Base-by-base conservation (phyloP, 2,797 vertebrate genomes). In the Stomatorhinus walkeri region DNA sequence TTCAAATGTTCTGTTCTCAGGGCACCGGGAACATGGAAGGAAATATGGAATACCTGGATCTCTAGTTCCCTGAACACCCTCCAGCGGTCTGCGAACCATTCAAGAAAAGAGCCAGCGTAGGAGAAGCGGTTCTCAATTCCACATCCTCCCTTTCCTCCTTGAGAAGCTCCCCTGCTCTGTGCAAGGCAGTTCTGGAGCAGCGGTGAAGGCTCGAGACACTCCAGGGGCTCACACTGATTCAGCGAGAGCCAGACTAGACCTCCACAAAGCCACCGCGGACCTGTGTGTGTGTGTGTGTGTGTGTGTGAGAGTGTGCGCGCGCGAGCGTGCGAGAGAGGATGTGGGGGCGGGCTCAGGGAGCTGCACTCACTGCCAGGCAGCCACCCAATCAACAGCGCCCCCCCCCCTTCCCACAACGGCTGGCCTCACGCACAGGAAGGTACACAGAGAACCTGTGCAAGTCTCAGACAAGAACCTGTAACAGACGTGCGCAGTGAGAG, bases 331-430 rank as follows among this genome's bases (percentile, higher is more conserved):
- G 88, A 90, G 90, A 93, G 91, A 95, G 96, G 94, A 95, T 95
- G 95, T 93, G 95, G 94, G 92, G 95, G 96, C 93, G 94, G 94
- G 91, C 91, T 91, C 87, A 88, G 88, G 87, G 91, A 91, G 91
- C 93, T 92, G 94, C 94, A 95, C 93, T 95, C 95, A 94, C 93
- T 72, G 68, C 68, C 68, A 72, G 68, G 28, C 95, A 91, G 87
- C 89, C 90, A 90, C 90, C 93, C 92, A 93, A 93, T 94, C 92
- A 89, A 90, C 88, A 90, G 87, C 48, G 2, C 19, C 76, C 32
- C 61, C 14, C 28, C 59, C 90, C 89, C 89, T 92, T 91, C 93
- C 90, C 92, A 93, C 90, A 91, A 90, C 90, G 90, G 89, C 90
- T 81, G 85, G 48, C 89, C 89, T 52, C n/a, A 19, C 51, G 46